Base-by-base conservation (phyloP, 2,113 vertebrate species). In the Parus major region DNA sequence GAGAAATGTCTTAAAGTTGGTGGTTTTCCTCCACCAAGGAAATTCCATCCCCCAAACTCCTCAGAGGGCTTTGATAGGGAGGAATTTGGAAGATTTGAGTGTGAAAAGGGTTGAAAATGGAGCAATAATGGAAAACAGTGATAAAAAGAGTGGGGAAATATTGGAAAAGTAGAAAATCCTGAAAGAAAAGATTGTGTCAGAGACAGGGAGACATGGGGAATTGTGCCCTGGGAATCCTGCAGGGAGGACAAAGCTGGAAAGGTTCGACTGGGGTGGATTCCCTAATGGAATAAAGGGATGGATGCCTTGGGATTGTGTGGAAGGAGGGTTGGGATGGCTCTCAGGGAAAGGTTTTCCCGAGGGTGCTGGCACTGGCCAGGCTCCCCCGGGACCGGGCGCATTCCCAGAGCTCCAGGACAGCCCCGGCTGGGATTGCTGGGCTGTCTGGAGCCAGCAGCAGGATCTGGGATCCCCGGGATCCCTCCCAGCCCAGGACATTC, bases 241-340 rank as follows among this genome's bases (percentile, higher is more conserved):
- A 22, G 64, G 25, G n/a, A 41, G n/a, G 56, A 13, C 49, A 17
- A 15, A 46, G 47, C 27, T 66, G 56, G 50, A 9, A 50, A 3
- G 15, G 18, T 70, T 87, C 24, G 3, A 14, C 9, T 4, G 13
- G 52, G 28, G 31, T 21, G 52, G 27, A 41, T 66, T 11, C 56
- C 39, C 11, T 27, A 8, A 22, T 0, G 9, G 20, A 12, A 35
- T 2, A 5, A 29, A 44, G 39, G 13, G 18, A 15, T 33, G 39
- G 16, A 11, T 7, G 23, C 9, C 63, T 56, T 41, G n/a, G n/a
- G 35, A 3, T 27, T 50, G 35, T 35, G 13, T 15, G 75, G 64
- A 9, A 46, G 1, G 5, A 68, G 15, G 8, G 6, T 8, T 2
- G 7, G 50, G 49, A 22, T 31, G 81, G 82, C 11, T 3, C 1